Conservation (phyloP, 2,888 invertebrate species). For the Drosophila peninsularis region DNA sequence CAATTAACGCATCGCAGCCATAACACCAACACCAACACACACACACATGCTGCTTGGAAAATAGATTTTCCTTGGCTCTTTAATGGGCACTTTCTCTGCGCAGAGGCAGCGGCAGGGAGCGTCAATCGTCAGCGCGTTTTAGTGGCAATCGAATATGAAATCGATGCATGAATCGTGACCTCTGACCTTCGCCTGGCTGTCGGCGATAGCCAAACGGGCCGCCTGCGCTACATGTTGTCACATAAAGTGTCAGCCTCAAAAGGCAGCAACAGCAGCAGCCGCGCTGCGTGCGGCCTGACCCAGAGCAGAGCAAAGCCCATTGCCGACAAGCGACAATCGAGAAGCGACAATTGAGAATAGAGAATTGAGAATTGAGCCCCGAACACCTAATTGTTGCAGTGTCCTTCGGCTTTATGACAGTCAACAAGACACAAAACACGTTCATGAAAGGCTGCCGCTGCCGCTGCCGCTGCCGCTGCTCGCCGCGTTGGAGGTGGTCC, state of each 20-base stretch:
- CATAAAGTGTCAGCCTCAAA: conserved; percentile 76
- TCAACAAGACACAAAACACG: conserved; percentile 38
- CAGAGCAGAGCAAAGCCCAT: conserved; percentile 3
- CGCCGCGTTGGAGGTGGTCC: conserved; percentile 45
- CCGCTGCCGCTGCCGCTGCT: background rate
- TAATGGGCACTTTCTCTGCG: conserved; percentile 50
- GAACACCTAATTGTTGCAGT: conserved; percentile 68
- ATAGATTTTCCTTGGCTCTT: conserved; percentile 41
- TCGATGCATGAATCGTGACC: conserved; percentile 43
- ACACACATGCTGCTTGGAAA: conserved; percentile 23
- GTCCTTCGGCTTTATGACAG: conserved; percentile 75
- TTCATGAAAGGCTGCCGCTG: conserved; percentile 49
- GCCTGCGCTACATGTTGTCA: conserved; percentile 70
- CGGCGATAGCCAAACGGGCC: conserved; percentile 33
- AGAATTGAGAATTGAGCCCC: conserved; percentile 30
- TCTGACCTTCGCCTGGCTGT: conserved; percentile 55
- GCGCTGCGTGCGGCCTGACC: conserved; percentile 66
- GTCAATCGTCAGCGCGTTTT: conserved; percentile 72
- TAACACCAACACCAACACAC: conserved; percentile 22
- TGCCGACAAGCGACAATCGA: conserved; percentile 11
- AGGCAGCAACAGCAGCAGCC: conserved; percentile 26
- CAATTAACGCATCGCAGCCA: conserved; percentile 70
- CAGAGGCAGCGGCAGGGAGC: conserved; percentile 9
- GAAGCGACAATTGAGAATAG: conserved; percentile 25
- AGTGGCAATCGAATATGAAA: conserved; percentile 30